These are phyloP conservation scores for Nematopogon swammerdamellus DNA, from an alignment of 2,888 invertebrate genomes.

Conservation along the genomic window DNA sequence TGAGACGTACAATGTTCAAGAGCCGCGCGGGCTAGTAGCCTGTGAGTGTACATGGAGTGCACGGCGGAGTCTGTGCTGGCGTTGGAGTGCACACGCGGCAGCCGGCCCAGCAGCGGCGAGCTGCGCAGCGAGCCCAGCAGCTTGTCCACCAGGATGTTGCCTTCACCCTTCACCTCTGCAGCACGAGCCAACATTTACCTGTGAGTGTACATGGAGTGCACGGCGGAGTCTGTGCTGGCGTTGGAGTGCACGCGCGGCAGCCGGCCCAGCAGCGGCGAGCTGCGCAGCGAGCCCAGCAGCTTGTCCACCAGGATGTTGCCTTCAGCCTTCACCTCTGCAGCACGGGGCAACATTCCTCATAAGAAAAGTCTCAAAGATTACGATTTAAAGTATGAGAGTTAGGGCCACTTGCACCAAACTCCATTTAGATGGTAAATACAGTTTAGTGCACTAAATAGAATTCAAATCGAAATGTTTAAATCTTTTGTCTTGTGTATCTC, in stretches of 20 bases:
- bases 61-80: slow-evolving; percentile 88
- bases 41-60: slow-evolving; percentile 80
- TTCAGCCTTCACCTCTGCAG: slow-evolving; percentile 48
- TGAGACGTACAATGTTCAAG: too few relatives aligned
- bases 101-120: slow-evolving; percentile 65
- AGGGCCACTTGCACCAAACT: too few relatives aligned
- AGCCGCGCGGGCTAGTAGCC: too few relatives aligned
- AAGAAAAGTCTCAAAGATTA: neutral
- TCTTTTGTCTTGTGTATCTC: too few relatives aligned
- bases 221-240: slow-evolving; percentile 85
- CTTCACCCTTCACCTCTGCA: slow-evolving; percentile 53
- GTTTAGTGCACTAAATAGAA: neutral
- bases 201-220: slow-evolving; percentile 82
- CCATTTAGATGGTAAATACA: too few relatives aligned
- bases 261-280: slow-evolving; percentile 67
- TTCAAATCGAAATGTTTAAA: too few relatives aligned
- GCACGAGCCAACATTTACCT: too few relatives aligned
- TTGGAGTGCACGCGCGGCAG: slow-evolving; percentile 71
- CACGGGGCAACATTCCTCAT: slow-evolving; percentile 10
- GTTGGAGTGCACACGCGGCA: slow-evolving; percentile 71
- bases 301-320: slow-evolving; percentile 55
- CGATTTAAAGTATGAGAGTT: neutral
- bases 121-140: slow-evolving; percentile 62
- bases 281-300: slow-evolving; percentile 60
- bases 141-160: slow-evolving; percentile 53